Evolutionary conservation across 1,140 invertebrate genomes (phyloP).

Genomic region (Plutomurus gul): DNA sequence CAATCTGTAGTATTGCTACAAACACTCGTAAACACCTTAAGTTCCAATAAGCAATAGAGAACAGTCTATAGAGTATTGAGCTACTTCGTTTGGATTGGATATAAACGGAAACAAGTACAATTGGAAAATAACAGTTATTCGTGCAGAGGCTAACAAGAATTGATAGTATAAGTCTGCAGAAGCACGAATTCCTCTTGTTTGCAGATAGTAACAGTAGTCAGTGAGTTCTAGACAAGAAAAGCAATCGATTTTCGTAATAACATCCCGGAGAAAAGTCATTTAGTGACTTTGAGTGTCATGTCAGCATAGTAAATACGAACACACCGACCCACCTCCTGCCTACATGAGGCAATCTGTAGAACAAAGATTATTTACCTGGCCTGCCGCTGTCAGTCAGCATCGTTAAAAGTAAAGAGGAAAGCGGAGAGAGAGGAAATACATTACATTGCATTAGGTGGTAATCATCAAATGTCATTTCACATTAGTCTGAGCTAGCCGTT

Average conservation of each 20-base stretch:
- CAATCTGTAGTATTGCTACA: too few relatives aligned
- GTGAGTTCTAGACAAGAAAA: not conserved
- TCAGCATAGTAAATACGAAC: not conserved
- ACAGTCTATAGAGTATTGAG: too few relatives aligned
- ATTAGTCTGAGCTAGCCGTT: constrained; percentile 2
- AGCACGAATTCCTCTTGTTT: too few relatives aligned
- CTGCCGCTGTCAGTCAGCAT: constrained; percentile 11
- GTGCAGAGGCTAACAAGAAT: too few relatives aligned
- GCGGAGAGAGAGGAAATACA: constrained; percentile 20
- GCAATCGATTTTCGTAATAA: not conserved
- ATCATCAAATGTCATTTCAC: constrained; percentile 32
- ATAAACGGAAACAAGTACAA: too few relatives aligned
- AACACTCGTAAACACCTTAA: too few relatives aligned
- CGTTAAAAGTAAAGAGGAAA: constrained; percentile 29
- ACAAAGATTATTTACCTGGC: constrained; percentile 21
- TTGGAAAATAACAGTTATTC: too few relatives aligned
- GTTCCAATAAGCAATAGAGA: too few relatives aligned
- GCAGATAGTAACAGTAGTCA: not conserved
- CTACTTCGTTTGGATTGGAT: too few relatives aligned
- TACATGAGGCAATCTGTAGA: constrained; percentile 8
- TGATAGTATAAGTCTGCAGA: too few relatives aligned
- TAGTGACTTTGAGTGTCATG: constrained; percentile 1
- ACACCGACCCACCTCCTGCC: too few relatives aligned
- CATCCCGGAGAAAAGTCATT: not conserved
- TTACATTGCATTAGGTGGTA: constrained; percentile 24